These are phyloP conservation scores for Calyptomena viridis DNA, from an alignment of 2,113 vertebrate genomes.

Conservation along the genomic window DNA sequence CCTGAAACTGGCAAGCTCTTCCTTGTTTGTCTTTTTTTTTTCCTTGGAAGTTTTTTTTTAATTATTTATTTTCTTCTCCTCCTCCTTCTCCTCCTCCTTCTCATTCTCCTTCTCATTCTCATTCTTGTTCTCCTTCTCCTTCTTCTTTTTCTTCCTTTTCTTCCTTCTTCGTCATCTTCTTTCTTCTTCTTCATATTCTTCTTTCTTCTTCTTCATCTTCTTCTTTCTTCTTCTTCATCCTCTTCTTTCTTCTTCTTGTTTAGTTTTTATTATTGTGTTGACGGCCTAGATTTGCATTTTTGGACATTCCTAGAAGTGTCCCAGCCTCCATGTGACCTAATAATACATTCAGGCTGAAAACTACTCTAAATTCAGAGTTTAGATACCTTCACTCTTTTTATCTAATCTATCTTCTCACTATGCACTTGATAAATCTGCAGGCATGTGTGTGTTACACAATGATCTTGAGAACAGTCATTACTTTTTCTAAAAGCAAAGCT, in stretches of 20 bases:
- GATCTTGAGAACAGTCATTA: not conserved
- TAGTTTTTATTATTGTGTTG: too few relatives aligned
- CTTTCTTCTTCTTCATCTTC: too few relatives aligned
- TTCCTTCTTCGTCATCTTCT: too few relatives aligned
- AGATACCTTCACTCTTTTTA: not conserved
- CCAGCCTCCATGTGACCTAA: not conserved
- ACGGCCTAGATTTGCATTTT: not conserved
- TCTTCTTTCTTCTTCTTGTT: too few relatives aligned
- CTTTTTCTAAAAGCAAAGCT: not conserved
- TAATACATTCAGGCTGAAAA: not conserved
- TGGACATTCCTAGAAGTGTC: not conserved
- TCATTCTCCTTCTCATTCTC: too few relatives aligned
- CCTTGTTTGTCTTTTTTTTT: not conserved
- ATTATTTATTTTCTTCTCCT: not conserved
- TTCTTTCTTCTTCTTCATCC: too few relatives aligned
- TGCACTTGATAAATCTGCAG: not conserved
- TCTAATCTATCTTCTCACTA: not conserved
- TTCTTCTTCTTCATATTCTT: too few relatives aligned
- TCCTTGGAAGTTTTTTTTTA: not conserved
- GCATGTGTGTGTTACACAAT: not conserved
- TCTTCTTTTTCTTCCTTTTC: too few relatives aligned
- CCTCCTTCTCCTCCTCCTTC: too few relatives aligned
- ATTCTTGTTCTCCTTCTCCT: too few relatives aligned
- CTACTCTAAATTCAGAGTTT: not conserved
- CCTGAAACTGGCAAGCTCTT: not conserved